A percentile compares a stretch with the other conserved stretches of the same genome.
These are phyloP conservation scores for Melanerpes aurifrons DNA, from an alignment of 2,113 vertebrate genomes.

Conservation along the genomic window DNA sequence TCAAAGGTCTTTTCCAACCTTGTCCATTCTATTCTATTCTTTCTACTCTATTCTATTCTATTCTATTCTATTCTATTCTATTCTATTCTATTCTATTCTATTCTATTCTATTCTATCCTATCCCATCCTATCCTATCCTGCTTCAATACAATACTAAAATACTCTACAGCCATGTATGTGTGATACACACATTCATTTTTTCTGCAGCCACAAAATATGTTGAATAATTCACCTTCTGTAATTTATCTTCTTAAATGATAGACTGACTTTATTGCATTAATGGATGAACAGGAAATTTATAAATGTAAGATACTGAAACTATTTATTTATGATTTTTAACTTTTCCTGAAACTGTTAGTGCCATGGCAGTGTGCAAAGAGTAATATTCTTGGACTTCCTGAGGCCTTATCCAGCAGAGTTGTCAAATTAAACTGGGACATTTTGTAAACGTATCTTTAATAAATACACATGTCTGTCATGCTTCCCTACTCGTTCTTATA, in stretches of 20 bases:
- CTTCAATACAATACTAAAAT: background rate
- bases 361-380: background rate
- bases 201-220: background rate
- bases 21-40: too few relatives aligned
- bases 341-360: background rate
- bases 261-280: background rate
- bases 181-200: background rate
- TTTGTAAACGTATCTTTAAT: conserved; percentile 52
- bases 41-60: too few relatives aligned
- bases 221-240: background rate
- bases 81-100: too few relatives aligned
- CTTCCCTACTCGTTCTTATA: conserved; percentile 47
- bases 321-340: background rate
- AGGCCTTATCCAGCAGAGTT: conserved; percentile 21
- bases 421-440: conserved; percentile 43
- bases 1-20: too few relatives aligned
- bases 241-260: background rate
- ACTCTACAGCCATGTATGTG: background rate
- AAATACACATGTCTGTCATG: conserved; percentile 66
- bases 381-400: conserved; percentile 1
- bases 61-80: too few relatives aligned
- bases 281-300: background rate
- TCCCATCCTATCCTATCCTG: too few relatives aligned
- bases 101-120: too few relatives aligned
- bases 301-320: background rate